Conservation (phyloP, 2,888 invertebrate species). For the Apocheima hispidaria region DNA sequence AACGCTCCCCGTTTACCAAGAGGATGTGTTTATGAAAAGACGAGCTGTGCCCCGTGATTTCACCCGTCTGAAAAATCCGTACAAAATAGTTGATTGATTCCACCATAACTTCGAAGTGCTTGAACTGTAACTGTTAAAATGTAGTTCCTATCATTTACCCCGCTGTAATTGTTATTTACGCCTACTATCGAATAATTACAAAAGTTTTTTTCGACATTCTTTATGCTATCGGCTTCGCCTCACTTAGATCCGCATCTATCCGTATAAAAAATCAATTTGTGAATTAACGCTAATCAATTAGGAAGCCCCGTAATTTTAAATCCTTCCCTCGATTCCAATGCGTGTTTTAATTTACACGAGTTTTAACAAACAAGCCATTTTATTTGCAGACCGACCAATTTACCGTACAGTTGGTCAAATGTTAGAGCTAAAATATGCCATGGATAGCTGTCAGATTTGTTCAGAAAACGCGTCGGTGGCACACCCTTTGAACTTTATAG, state of each 20-base stretch:
- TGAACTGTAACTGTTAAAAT: no score
- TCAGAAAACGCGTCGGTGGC: neutral
- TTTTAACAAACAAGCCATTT: constrained; percentile 2
- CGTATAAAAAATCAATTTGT: neutral
- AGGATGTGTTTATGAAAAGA: no score
- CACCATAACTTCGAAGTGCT: no score
- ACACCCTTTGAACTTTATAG: neutral
- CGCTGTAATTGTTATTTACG: no score
- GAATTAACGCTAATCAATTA: neutral
- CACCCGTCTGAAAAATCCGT: no score
- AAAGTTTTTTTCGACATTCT: no score
- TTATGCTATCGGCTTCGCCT: no score
- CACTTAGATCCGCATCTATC: neutral
- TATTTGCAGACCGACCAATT: neutral
- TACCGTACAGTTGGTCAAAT: neutral
- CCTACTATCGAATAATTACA: no score
- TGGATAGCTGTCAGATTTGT: neutral
- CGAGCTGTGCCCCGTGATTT: no score
- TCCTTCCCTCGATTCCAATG: constrained; percentile 2
- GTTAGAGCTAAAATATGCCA: neutral
- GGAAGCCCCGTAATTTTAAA: neutral
- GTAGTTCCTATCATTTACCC: no score
- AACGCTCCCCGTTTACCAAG: no score
- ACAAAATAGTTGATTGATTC: no score
- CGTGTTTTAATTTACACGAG: constrained; percentile 4